Conservation (phyloP, 1,140 invertebrate species). For the Lepidurus packardi region DNA sequence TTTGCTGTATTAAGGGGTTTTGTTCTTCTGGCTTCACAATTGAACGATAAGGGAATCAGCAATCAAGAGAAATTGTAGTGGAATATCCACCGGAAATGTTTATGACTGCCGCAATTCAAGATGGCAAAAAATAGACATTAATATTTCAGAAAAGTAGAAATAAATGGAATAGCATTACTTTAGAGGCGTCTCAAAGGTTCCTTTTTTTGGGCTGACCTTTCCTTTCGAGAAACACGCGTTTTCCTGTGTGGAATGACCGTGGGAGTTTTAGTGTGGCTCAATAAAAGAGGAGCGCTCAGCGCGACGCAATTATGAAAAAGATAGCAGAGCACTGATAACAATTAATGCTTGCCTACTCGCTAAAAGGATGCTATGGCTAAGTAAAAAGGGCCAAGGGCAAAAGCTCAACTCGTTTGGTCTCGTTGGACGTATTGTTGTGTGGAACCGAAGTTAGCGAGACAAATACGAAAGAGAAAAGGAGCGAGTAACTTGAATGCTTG, state of each 20-base stretch:
- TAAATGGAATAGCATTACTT: too few species aligned
- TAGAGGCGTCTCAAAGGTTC: neutral
- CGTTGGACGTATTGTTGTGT: neutral
- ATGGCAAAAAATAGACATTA: too few species aligned
- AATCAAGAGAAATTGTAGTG: neutral
- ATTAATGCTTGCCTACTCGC: conserved; percentile 5
- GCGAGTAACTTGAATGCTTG: neutral
- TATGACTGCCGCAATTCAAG: neutral
- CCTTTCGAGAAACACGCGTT: neutral
- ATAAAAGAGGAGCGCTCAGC: neutral
- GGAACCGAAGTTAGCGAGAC: neutral
- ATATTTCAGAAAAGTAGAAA: too few species aligned
- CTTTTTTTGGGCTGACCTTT: neutral
- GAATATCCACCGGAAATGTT: neutral
- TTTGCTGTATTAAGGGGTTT: neutral
- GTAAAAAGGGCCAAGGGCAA: neutral
- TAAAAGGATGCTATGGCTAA: neutral
- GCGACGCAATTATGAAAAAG: neutral
- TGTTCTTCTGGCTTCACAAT: neutral
- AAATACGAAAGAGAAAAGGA: neutral
- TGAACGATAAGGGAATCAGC: neutral
- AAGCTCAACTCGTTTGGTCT: neutral
- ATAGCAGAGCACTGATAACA: neutral
- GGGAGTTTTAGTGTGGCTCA: neutral
- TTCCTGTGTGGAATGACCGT: neutral